These are phyloP conservation scores for Tapera naevia DNA, from an alignment of 2,797 vertebrate species.

Conservation along the genomic window DNA sequence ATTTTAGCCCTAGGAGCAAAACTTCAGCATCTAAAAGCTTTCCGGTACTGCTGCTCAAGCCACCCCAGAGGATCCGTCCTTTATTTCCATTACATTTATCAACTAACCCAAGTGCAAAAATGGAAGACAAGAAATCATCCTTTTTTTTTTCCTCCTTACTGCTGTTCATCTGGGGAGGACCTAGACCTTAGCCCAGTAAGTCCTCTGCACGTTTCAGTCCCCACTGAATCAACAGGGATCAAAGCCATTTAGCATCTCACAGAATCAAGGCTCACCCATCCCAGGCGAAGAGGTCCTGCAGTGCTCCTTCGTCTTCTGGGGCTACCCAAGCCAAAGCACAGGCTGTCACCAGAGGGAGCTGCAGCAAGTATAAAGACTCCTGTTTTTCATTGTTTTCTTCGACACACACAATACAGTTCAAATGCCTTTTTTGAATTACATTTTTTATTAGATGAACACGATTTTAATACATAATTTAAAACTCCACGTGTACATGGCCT, in stretches of 20 bases:
- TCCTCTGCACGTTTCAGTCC: not conserved
- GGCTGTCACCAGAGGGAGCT: not conserved
- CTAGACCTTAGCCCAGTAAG: not conserved
- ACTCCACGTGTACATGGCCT: not conserved
- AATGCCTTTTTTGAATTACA: not conserved
- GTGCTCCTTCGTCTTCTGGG: not conserved
- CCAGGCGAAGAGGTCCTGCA: not conserved
- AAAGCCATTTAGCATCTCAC: not conserved
- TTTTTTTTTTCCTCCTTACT: not conserved
- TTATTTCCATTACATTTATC: not conserved
- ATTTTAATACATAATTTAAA: not conserved
- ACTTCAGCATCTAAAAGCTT: not conserved
- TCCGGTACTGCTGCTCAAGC: not conserved
- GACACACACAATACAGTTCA: not conserved
- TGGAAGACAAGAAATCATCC: not conserved
- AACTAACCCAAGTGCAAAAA: not conserved
- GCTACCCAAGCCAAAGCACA: not conserved
- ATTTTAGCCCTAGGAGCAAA: not conserved
- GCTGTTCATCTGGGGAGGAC: not conserved
- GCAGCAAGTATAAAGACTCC: not conserved
- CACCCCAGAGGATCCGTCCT: not conserved
- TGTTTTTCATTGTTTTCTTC: not conserved
- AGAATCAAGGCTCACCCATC: fast-evolving
- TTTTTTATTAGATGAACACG: conserved; percentile 28
- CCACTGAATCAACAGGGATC: not conserved